Base-by-base conservation (phyloP, 2,797 vertebrate genomes). In the Caiman crocodilus region DNA sequence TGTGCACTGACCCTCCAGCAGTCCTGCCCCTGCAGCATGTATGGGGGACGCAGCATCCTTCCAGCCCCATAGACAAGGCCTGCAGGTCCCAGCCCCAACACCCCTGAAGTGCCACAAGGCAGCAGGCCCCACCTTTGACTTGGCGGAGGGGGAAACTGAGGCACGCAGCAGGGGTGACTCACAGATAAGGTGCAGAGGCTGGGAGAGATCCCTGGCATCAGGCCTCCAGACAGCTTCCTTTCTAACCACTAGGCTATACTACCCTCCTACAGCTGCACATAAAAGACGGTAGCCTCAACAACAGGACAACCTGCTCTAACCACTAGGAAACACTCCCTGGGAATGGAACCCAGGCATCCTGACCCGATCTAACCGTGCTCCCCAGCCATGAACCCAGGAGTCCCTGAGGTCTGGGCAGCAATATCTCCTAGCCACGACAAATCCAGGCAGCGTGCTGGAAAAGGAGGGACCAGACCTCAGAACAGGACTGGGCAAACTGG, bases 141-240 rank as follows among this genome's bases (percentile, higher is more conserved):
- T 73, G 21, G 25, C 35, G 16, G 6, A 10, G 25, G 23, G 35
- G 82, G 90, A 94, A 94, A 94, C 87, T 82, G 93, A 95, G 94
- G 90, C 87, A 89, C 4, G 2, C 23, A 14, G 2, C 3, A 42
- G 57, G n/a, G 12, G 5, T 8, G 64, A 16, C 42, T 50, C 42
- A 8, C 20, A 1, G 56, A 2, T 0, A 20, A 2, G 26, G 26
- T 6, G 2, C 16, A 12, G 16, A 58, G 9, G 6, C 5, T 4
- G 32, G 7, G 15, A 26, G 18, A 2, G 14, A 50, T 50, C 42
- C 42, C 42, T 69, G 23, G 65, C 28, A 30, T 65, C 28, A n/a
- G 16, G 64, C 20, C 32, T 25, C 20, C 13, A 42, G 42, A 42
- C 32, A 9, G 6, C 25, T 35, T 25, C 12, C 69, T 71, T 50